Base-by-base conservation (phyloP, 92 coral and sea anemone genomes). In the Parazoanthus atlanticus region DNA sequence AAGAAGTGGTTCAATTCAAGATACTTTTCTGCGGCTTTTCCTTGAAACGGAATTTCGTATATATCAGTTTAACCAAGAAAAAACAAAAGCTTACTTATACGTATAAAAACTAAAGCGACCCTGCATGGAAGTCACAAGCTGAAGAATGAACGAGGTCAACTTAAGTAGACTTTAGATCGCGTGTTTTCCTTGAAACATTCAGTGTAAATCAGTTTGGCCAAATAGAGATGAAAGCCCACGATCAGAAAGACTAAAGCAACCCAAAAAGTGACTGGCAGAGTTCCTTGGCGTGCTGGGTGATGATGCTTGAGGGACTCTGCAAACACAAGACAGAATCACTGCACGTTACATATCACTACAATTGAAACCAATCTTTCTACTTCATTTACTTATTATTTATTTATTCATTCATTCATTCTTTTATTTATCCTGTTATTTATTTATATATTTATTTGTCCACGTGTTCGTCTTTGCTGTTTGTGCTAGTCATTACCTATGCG, bases 181-280 rank as follows among this genome's bases (percentile, higher is more conserved):
- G 90, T 79, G 69, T 40, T 85, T 69, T 91, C 93, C 81, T 92
- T 95, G 43, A 93, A 95, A 49, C 99, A 97, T 86, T 97, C 99
- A 2, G 97, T 91, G 86, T 95, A 97, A 40, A 97, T 94, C 25
- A 97, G 94, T 76, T 97, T 97, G 1, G 94, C 99, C 56, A 97
- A 93, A 84, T 95, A 97, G 32, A 97, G 93, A 82, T 97, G 99
- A 74, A 97, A 97, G 15, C 93, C 96, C 7, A 97, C 93, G 74
- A 97, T 96, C 9, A 97, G 85, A 81, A 97, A 93, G 17, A 96
- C 97, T 36, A 97, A 82, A 81, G 96, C 91, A 31, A 94, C 96
- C 99, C 99, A 97, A 90, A 97, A 95, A 38, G 95, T 94, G 84
- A 98, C 93, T 2, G 99, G 99, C 33, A 97, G 92, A 9, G 93